A percentile compares a stretch with the other conserved stretches of the same genome.
These are phyloP conservation scores for Acronicta leporina DNA, from an alignment of 2,888 invertebrate genomes.

Conservation along the genomic window DNA sequence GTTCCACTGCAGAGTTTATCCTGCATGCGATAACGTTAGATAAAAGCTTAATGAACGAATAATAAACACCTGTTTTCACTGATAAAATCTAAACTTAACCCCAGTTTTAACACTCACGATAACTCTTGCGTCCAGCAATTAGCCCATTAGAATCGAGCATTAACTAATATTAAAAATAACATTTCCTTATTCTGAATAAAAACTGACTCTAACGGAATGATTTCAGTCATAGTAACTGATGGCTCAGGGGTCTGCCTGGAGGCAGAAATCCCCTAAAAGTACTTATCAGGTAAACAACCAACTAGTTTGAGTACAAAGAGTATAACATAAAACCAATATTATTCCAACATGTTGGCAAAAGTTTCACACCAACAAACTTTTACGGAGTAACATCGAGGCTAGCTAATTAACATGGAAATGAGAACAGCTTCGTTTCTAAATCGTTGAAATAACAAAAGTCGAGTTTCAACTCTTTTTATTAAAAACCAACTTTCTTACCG, in stretches of 20 bases:
- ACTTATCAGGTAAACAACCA: too few species aligned
- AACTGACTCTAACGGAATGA: too few species aligned
- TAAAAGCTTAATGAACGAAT: constrained; percentile 7
- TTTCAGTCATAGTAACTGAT: too few species aligned
- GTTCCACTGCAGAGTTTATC: constrained; percentile 12
- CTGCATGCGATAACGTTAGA: constrained; percentile 19
- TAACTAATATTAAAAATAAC: too few species aligned
- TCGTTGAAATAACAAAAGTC: constrained; percentile 42
- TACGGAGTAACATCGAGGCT: constrained; percentile 20
- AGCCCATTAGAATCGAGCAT: too few species aligned
- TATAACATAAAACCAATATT: constrained; percentile 21
- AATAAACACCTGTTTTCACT: constrained; percentile 8
- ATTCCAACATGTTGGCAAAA: constrained; percentile 21
- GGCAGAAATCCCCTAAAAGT: too few species aligned
- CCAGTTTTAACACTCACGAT: too few species aligned
- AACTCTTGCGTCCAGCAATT: too few species aligned
- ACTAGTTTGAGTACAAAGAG: constrained; percentile 4
- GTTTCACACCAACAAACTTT: constrained; percentile 26
- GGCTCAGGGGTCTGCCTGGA: too few species aligned
- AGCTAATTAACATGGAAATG: constrained; percentile 50
- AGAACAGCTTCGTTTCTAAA: constrained; percentile 37
- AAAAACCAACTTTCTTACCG: constrained; percentile 22
- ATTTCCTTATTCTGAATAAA: too few species aligned
- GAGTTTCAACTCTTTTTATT: constrained; percentile 17
- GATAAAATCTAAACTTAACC: constrained; percentile 10